phyloP scores from a whole-genome alignment of 2,888 invertebrate genomes.

The Noctua fimbriata region DNA sequence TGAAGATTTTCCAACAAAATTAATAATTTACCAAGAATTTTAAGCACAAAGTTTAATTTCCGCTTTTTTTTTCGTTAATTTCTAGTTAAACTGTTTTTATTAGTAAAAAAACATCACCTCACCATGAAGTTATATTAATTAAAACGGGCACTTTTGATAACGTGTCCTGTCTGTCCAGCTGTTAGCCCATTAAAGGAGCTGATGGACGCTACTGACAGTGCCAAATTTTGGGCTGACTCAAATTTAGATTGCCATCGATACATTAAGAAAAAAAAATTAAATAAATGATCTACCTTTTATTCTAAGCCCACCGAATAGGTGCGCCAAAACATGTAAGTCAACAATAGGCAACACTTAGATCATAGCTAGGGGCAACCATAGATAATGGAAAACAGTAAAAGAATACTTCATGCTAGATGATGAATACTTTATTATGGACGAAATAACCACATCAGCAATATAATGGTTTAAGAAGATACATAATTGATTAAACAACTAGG shows the following conservation, averaged over 20 bases:
- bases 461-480: not conserved
- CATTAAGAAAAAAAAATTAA: not conserved
- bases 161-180: not conserved
- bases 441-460: not conserved
- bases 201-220: not conserved
- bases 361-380: not conserved
- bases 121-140: not conserved
- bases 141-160: not conserved
- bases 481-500: not conserved
- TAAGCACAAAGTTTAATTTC: not conserved
- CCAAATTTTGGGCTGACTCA: not conserved
- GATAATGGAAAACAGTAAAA: not conserved
- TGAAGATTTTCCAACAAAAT: not conserved
- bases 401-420: not conserved
- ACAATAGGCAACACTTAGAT: too few relatives aligned
- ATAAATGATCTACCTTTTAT: not conserved
- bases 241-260: not conserved
- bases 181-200: not conserved
- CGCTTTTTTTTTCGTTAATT: not conserved
- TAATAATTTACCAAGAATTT: conserved; percentile 4
- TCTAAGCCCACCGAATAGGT: not conserved
- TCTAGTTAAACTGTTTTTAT: conserved; percentile 10
- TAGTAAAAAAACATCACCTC: not conserved
- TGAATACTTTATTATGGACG: not conserved
- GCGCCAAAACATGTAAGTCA: not conserved